phyloP scores from a whole-genome alignment of 2,797 vertebrate genomes.

The Austrolebias charrua region DNA sequence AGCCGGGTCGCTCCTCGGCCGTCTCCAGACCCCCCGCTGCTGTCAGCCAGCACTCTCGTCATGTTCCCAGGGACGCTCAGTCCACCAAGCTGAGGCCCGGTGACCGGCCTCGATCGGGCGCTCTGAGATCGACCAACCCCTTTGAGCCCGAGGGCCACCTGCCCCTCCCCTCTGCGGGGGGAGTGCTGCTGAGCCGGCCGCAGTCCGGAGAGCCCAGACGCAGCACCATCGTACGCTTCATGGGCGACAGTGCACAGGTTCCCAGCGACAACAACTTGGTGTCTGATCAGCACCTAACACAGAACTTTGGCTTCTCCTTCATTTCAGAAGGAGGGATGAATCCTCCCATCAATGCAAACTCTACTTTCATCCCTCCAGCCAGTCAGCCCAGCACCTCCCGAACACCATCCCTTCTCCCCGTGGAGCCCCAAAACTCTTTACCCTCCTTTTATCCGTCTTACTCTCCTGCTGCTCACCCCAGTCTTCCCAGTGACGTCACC shows the following conservation, averaged over 20 bases:
- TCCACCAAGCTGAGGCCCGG: constrained; percentile 88
- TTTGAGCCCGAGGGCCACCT: constrained; percentile 92
- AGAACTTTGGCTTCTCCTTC: constrained; percentile 97
- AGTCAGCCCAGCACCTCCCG: constrained; percentile 90
- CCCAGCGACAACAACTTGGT: constrained; percentile 85
- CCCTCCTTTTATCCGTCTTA: constrained; percentile 97
- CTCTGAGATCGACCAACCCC: constrained; percentile 87
- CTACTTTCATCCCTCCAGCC: constrained; percentile 95
- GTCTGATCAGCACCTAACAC: constrained; percentile 92
- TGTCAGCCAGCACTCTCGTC: constrained; percentile 89
- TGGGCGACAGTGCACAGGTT: constrained; percentile 89
- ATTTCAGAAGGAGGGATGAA: constrained; percentile 96
- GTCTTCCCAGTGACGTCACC: constrained; percentile 93
- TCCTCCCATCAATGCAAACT: constrained; percentile 92
- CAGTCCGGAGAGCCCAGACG: constrained; percentile 86
- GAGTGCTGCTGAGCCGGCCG: constrained; percentile 89
- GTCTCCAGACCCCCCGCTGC: constrained; percentile 84
- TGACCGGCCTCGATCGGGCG: constrained; percentile 86
- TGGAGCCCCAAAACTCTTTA: constrained; percentile 95
- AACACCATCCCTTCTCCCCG: constrained; percentile 91
- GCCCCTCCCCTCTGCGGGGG: constrained; percentile 85
- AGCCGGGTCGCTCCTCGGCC: constrained; percentile 86
- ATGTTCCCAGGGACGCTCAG: constrained; percentile 84
- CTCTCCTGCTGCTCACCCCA: constrained; percentile 96
- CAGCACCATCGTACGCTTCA: constrained; percentile 93